phyloP scores from a whole-genome alignment of 1,140 invertebrate species.

The Zophobas atratus region DNA sequence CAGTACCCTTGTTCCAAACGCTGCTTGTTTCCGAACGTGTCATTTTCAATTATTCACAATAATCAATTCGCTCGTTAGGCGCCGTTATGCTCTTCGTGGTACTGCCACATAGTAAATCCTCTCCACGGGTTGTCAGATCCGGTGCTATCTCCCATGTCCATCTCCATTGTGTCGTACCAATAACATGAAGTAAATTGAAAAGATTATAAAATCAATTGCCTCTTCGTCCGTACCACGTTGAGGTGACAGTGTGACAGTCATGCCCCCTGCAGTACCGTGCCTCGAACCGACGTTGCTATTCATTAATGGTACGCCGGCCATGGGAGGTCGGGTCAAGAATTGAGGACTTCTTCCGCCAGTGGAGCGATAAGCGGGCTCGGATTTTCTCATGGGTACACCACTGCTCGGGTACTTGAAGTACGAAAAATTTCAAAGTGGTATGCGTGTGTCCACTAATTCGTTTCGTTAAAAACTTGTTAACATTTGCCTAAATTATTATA shows the following conservation, averaged over 20 bases:
- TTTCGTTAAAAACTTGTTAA: too few species aligned
- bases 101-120: constrained; percentile 51
- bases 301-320: constrained; percentile 45
- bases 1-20: too few species aligned
- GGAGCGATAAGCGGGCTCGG: too few species aligned
- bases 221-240: constrained; percentile 55
- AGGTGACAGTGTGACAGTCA: constrained; percentile 61
- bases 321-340: constrained; percentile 48
- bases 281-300: constrained; percentile 40
- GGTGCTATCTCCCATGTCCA: constrained; percentile 64
- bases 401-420: too few species aligned
- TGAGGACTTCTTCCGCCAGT: constrained; percentile 9
- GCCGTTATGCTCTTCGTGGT: constrained; percentile 49
- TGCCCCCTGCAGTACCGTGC: constrained; percentile 43
- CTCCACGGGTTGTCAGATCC: constrained; percentile 56
- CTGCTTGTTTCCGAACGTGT: background rate
- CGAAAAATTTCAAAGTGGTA: too few species aligned
- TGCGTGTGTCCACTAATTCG: too few species aligned
- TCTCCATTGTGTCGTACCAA: constrained; percentile 67
- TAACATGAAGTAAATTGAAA: constrained; percentile 67
- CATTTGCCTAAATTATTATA: too few species aligned
- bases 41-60: constrained; percentile 39
- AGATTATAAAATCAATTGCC: constrained; percentile 67
- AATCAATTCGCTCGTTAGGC: constrained; percentile 39
- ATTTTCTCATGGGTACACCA: too few species aligned